Evolutionary conservation across 2,888 invertebrate species (phyloP).

Genomic region (Ennomos erosarius): DNA sequence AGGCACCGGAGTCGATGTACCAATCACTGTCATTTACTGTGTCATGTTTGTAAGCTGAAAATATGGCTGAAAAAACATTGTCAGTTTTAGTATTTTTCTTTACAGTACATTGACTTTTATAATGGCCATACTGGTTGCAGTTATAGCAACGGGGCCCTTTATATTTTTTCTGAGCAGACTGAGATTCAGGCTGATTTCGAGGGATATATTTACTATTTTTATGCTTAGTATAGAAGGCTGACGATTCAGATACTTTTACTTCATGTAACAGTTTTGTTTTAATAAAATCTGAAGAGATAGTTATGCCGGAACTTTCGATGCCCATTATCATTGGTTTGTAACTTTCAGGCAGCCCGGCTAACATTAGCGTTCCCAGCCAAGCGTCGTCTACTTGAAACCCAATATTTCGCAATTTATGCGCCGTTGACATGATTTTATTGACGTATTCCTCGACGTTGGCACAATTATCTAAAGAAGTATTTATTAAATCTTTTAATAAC

Average conservation of each 20-base stretch:
- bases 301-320: slow-evolving; percentile 31
- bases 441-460: slow-evolving; percentile 28
- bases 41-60: not conserved
- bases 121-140: slow-evolving; percentile 13
- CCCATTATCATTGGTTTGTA: slow-evolving; percentile 41
- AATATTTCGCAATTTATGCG: slow-evolving; percentile 36
- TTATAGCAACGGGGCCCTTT: slow-evolving; percentile 7
- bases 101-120: slow-evolving; percentile 3
- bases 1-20: slow-evolving; percentile 3
- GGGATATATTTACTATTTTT: not conserved
- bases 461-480: not conserved
- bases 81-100: not conserved
- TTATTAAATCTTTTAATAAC: slow-evolving; percentile 15
- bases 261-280: slow-evolving; percentile 20
- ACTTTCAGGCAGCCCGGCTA: slow-evolving; percentile 33
- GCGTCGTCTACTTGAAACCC: slow-evolving; percentile 33
- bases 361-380: slow-evolving; percentile 36
- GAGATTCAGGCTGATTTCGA: not conserved
- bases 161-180: too few species aligned
- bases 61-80: not conserved
- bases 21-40: not conserved
- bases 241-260: slow-evolving; percentile 6
- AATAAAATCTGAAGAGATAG: slow-evolving; percentile 22
- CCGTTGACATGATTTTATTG: slow-evolving; percentile 32
- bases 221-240: slow-evolving; percentile 1